Percentiles rank a stretch among this genome's conserved stretches.
phyloP scores from a whole-genome alignment of 92 coral and sea anemone genomes.

The Paramuricea clavata region DNA sequence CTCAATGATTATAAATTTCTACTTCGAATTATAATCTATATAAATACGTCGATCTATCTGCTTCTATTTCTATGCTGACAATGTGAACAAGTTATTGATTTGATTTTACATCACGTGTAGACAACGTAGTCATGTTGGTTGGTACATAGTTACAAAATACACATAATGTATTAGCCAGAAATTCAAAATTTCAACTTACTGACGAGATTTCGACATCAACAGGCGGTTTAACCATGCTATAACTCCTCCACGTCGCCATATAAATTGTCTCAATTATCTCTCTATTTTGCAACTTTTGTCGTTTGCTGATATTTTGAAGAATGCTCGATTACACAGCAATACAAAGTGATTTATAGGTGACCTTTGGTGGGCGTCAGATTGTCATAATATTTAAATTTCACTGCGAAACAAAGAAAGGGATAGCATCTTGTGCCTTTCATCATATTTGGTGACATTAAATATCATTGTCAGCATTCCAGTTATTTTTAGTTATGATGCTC shows the following conservation, averaged over 20 bases:
- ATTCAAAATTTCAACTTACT: neutral
- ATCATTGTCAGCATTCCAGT: neutral
- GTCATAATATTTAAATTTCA: slow-evolving; percentile 3
- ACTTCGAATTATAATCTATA: neutral
- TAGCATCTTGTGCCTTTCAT: too few species aligned
- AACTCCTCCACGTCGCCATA: slow-evolving; percentile 40
- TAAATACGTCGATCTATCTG: too few species aligned
- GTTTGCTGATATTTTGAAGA: neutral
- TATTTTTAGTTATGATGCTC: slow-evolving; percentile 35
- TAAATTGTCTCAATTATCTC: neutral
- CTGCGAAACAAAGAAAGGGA: neutral
- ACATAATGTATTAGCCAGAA: neutral
- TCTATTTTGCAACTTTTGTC: neutral
- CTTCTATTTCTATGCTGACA: neutral
- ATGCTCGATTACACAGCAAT: slow-evolving; percentile 15
- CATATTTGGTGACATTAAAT: too few species aligned
- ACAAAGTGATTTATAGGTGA: neutral
- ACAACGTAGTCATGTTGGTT: neutral
- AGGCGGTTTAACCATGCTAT: slow-evolving; percentile 38
- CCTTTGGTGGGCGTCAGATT: slow-evolving; percentile 13
- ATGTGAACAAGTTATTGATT: neutral
- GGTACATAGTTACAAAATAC: slow-evolving; percentile 22
- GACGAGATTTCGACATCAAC: slow-evolving; percentile 41
- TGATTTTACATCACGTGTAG: neutral
- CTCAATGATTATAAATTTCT: too few species aligned